These are phyloP conservation scores for Hirundo rustica DNA, from an alignment of 2,797 vertebrate genomes.

Conservation along the genomic window DNA sequence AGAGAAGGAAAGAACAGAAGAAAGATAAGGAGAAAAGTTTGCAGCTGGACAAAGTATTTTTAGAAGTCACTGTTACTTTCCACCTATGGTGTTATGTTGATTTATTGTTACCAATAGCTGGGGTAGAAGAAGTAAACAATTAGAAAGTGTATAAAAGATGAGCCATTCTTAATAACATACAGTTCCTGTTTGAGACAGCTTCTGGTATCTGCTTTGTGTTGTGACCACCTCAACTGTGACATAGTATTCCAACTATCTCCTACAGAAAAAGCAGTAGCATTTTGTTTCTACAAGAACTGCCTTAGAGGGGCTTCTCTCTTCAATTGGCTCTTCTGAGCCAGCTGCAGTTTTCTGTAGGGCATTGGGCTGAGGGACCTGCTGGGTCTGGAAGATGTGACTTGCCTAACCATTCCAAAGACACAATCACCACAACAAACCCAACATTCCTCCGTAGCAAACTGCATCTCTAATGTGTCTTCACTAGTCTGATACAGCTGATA, in stretches of 20 bases:
- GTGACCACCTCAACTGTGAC: no score
- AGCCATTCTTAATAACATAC: no score
- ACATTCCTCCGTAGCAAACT: not conserved
- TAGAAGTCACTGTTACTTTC: no score
- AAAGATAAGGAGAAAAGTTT: no score
- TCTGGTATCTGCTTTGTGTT: no score
- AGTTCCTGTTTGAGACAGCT: no score
- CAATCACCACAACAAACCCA: not conserved
- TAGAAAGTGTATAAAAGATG: no score
- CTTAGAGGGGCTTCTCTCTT: not conserved
- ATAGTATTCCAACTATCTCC: not conserved
- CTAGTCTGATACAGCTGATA: not conserved
- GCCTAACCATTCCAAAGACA: not conserved
- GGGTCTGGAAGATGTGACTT: not conserved
- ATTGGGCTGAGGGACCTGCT: not conserved
- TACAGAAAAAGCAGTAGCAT: not conserved
- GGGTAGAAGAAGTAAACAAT: no score
- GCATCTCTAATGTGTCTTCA: not conserved
- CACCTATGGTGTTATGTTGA: no score
- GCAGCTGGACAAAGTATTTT: no score
- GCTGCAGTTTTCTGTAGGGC: not conserved
- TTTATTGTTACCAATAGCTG: no score
- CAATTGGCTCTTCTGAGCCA: accelerated
- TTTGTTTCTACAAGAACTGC: not conserved
- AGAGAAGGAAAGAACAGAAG: no score